Base-by-base conservation (phyloP, 53 echinoderm and acorn worm genomes). In the Astropecten irregularis region DNA sequence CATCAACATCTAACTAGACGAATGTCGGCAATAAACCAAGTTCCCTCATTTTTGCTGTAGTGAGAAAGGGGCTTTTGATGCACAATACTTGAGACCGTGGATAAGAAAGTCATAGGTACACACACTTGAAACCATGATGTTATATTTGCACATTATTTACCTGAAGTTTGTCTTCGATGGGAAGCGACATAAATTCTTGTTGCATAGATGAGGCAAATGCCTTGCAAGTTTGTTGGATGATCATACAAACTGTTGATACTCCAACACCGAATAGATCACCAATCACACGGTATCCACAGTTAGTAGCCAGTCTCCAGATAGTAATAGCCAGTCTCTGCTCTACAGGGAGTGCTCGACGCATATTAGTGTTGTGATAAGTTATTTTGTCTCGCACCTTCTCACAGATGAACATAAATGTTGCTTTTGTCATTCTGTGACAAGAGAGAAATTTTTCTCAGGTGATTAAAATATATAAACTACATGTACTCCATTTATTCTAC, bases 271-370 rank as follows among this genome's bases (percentile, higher is more conserved):
- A 89, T 40, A 89, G 49, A 14, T 57, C 76, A 4, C 73, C 83
- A 21, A 89, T 57, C 27, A 67, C 40, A 19, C 68, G 55, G 38
- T 89, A 89, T 4, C 68, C 89, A 68, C 67, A 76, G 25, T 83
- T 83, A 29, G 83, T 83, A 30, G 89, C 83, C 16, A 89, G 83
- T 26, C 83, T 64, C 89, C 89, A 89, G 16, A 89, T 51, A 10
- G 89, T 76, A 3, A 89, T 83, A 11, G 83, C 89, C 54, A 89
- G 66, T 7, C 83, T 65, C 32, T 89, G 89, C 54, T 89, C 89
- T 8, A 83, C 51, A 20, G 83, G 89, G 2, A 83, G 76, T 50
- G 89, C 83, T 62, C 73, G 72, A 4, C 83, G 83, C 36, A 83
- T 74, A 16, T 57, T 66, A 13, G 83, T 83, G 53, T 83, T 76